Evolutionary conservation across 2,888 invertebrate species (phyloP).

Genomic region (Heteromyza rotundicornis): DNA sequence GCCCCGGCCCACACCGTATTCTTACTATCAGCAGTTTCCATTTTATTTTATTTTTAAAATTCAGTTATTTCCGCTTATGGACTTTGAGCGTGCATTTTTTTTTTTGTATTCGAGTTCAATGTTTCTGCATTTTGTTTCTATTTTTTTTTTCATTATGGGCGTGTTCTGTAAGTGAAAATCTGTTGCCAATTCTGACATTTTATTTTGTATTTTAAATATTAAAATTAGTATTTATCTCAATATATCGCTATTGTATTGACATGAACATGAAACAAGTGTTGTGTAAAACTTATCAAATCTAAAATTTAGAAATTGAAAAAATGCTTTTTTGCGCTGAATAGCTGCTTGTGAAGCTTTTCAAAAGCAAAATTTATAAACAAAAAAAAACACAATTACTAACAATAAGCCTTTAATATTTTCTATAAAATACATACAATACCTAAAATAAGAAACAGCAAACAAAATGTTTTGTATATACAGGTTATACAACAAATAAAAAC

Average conservation of each 20-base stretch:
- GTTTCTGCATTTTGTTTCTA: neutral
- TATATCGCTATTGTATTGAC: conserved; percentile 16
- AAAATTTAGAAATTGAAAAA: too few relatives aligned
- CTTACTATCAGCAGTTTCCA: neutral
- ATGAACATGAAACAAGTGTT: neutral
- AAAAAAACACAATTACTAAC: conserved; percentile 27
- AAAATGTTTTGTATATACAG: conserved; percentile 40
- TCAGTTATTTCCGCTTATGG: neutral
- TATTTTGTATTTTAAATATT: conserved; percentile 14
- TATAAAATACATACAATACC: conserved; percentile 26
- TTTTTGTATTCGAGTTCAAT: neutral
- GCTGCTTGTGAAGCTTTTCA: conserved; percentile 4
- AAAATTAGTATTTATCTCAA: conserved; percentile 18
- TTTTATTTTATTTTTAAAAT: neutral
- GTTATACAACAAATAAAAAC: conserved; percentile 31
- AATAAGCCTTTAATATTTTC: conserved; percentile 27
- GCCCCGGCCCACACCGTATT: too few relatives aligned
- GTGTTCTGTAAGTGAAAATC: neutral
- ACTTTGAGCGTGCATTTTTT: too few relatives aligned
- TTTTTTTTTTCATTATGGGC: neutral
- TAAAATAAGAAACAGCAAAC: conserved; percentile 22
- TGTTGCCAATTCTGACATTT: conserved; percentile 21
- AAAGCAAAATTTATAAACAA: conserved; percentile 19
- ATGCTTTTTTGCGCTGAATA: neutral
- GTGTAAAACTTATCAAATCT: conserved; percentile 10